phyloP scores from a whole-genome alignment of 2,113 vertebrate species.

The Chunga burmeisteri region DNA sequence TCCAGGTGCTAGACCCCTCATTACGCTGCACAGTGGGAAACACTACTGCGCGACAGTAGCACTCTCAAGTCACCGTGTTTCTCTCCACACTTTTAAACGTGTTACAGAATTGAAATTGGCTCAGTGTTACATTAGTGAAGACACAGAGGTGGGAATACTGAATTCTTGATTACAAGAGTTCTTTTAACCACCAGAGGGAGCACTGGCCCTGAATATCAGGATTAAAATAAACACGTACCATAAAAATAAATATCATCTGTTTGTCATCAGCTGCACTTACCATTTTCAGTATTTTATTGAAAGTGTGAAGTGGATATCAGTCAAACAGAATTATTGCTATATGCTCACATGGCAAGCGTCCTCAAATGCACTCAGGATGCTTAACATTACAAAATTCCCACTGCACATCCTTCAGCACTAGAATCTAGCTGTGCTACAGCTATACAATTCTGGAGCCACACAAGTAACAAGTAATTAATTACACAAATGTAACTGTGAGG shows the following conservation, averaged over 20 bases:
- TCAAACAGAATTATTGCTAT: slow-evolving; percentile 40
- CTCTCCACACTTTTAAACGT: neutral
- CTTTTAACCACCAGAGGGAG: slow-evolving; percentile 58
- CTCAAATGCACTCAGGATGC: slow-evolving; percentile 28
- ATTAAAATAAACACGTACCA: slow-evolving; percentile 7
- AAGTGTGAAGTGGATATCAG: slow-evolving; percentile 51
- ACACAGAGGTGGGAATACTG: neutral
- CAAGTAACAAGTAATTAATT: slow-evolving; percentile 24
- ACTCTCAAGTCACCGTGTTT: neutral
- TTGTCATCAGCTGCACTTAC: slow-evolving; percentile 58
- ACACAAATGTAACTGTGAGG: slow-evolving; percentile 19
- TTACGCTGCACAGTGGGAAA: neutral
- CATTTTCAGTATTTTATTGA: slow-evolving; percentile 39
- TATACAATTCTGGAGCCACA: neutral
- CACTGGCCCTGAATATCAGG: neutral
- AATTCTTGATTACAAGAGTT: neutral
- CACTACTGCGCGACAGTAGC: accelerated
- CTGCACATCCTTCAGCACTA: neutral
- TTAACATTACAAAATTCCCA: slow-evolving; percentile 35
- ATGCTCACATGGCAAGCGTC: slow-evolving; percentile 1
- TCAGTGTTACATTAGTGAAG: neutral
- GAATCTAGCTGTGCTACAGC: neutral
- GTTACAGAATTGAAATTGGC: neutral
- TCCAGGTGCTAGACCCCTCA: neutral
- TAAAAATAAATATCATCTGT: slow-evolving; percentile 26